Evolutionary conservation across 2,797 vertebrate species (phyloP).

Genomic region (Aphelocoma californica): DNA sequence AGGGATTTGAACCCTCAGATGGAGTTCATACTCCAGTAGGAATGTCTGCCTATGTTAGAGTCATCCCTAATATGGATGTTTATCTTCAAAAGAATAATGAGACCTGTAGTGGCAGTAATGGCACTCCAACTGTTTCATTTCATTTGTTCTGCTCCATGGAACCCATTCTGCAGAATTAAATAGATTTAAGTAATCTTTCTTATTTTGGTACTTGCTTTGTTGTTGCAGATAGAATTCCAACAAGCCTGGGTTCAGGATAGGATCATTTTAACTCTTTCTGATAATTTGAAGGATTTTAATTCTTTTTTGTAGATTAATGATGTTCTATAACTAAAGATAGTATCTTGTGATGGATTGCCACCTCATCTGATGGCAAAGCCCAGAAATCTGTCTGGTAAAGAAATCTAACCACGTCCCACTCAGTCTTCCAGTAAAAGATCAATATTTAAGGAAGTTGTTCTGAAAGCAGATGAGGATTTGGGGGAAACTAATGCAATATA

Average conservation of each 20-base stretch:
- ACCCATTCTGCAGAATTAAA: constrained; percentile 34
- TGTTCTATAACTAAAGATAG: neutral
- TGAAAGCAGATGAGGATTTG: constrained; percentile 8
- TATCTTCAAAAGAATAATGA: constrained; percentile 16
- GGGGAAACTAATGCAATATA: neutral
- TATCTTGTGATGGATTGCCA: neutral
- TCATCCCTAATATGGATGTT: neutral
- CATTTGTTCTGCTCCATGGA: constrained; percentile 47
- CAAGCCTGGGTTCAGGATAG: neutral
- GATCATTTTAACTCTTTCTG: neutral
- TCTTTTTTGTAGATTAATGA: neutral
- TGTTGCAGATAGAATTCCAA: neutral
- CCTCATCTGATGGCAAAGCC: neutral
- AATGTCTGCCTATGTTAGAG: neutral
- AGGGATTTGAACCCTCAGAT: neutral
- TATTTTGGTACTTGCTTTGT: constrained; percentile 11
- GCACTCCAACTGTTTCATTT: constrained; percentile 24
- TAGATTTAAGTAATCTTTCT: constrained; percentile 31
- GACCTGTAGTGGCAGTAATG: constrained; percentile 9
- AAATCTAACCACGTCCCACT: neutral
- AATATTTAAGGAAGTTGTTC: constrained; percentile 2
- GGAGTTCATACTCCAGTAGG: neutral
- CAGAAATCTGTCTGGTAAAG: neutral
- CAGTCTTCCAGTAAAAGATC: neutral
- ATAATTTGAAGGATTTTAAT: neutral